Conservation (phyloP, 1,140 invertebrate genomes). For the Helicoverpa armigera region DNA sequence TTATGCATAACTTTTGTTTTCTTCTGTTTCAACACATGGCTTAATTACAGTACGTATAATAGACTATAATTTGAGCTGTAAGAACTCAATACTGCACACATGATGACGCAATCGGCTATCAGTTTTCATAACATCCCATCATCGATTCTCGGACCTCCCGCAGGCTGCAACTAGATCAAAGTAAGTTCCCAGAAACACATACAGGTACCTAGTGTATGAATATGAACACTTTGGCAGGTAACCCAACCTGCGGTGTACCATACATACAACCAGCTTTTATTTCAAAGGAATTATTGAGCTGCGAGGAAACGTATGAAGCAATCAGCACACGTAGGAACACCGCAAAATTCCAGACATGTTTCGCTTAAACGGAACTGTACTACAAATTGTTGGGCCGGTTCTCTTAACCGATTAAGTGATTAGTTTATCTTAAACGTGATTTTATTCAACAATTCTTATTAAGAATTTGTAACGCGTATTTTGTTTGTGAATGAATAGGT, state of each 20-base stretch:
- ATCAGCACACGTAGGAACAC: constrained; percentile 33
- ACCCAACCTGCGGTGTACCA: neutral
- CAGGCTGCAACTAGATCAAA: neutral
- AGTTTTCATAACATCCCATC: neutral
- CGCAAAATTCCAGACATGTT: constrained; percentile 43
- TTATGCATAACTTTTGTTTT: too few species aligned
- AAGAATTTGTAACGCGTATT: constrained; percentile 20
- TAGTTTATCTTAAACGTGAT: constrained; percentile 18
- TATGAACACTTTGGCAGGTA: neutral
- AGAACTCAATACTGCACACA: neutral
- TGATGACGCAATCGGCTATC: neutral
- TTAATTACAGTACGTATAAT: too few species aligned
- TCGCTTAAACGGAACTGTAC: constrained; percentile 19
- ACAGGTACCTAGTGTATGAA: neutral
- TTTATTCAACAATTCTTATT: constrained; percentile 28
- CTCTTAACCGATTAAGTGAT: constrained; percentile 33
- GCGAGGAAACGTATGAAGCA: constrained; percentile 28
- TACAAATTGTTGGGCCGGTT: constrained; percentile 31
- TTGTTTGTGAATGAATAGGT: neutral
- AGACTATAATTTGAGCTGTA: neutral
- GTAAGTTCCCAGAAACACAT: constrained; percentile 5
- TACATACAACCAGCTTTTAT: constrained; percentile 15
- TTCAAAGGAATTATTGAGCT: constrained; percentile 31
- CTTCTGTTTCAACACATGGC: too few species aligned
- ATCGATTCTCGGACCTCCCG: neutral